Base-by-base conservation (phyloP, 1,140 invertebrate species). In the Latrodectus geometricus region DNA sequence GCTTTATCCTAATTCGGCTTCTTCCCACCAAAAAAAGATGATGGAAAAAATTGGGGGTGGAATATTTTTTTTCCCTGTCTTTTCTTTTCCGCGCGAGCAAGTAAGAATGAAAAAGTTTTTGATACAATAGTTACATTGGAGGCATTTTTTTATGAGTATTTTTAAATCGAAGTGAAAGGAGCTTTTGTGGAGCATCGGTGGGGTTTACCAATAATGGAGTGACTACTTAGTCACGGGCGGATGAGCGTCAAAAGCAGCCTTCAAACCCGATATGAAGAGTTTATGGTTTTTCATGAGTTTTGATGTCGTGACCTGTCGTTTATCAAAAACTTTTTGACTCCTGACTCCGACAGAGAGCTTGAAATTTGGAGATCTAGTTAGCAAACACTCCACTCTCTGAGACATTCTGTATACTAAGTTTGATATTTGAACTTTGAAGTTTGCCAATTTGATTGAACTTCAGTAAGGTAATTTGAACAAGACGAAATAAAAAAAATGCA, bases 201-300 rank as follows among this genome's bases (percentile, higher is more conserved):
- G 17, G 21, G 68, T 23, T 69, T 69, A n/a, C 9, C 68, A n/a
- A 23, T 23, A 69, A 23, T 69, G 20, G 68, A 69, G 68, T 69
- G 68, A n/a, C 68, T 69, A 69, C 21, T 69, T 69, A 69, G 68
- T 69, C n/a, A 20, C 68, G 68, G 21, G 20, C 68, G 68, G n/a
- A 69, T 9, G 20, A 9, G 21, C 68, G 17, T 23, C 12, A 69
- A 69, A n/a, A 21, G 68, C 68, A 11, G 4, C 12, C 9, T 15
- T 69, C 61, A 61, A 61, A 61, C 54, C 54, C 11, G 54, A 61
- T 61, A 61, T 61, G 17, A 61, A 69, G n/a, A 69, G n/a, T 69
- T 69, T 69, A 69, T 69, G 20, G 68, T 11, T n/a, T 69, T 69
- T 69, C 21, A 69, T 69, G 68, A 23, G n/a, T 69, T 20, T 69